Evolutionary conservation across 1,140 invertebrate species (phyloP), one percentile per base, ranked within the genome.

Genomic region (Ectropis grisescens): DNA sequence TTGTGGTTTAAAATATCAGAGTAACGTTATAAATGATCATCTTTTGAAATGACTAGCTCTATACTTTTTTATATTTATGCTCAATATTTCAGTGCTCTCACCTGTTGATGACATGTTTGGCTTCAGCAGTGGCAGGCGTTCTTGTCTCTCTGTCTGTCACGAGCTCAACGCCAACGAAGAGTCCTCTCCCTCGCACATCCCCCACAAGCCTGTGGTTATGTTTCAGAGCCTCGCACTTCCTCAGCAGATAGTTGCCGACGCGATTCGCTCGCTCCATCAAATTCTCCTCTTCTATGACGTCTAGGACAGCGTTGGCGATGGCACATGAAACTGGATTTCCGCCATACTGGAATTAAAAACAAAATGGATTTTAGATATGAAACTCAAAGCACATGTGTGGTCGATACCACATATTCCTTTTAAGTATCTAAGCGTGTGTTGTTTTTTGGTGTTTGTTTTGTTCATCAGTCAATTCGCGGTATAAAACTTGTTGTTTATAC

Each of bases 271-370:
- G 89, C 47, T 96, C 88, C 53, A 91, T 85, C 8, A 99, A 82
- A 29, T 88, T 87, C 67, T 99, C 96, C 27, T 93, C 88, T 58
- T 96, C 92, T 38, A 99, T 94, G 0, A 96, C 91, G 58, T 98
- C 93, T 64, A 99, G 88, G 2, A 99, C 97, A 6, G 96, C 95
- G 68, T 95, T 93, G 1, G 95, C 96, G 43, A 98, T 91, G 0
- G 97, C 95, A 72, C 96, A 98, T 0, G 96, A 97, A 0, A 99
- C 97, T 24, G 97, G 96, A 85, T 99, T 99, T 1, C 97, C 98
- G 2, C 97, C 97, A 70, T 96, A 98, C 93, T 96, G 74, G 13
- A 86, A 85, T 40, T n/a, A 58, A 45, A 47, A 31, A 36, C 29
- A 24, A 29, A 11, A 16, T 23, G 10, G 9, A 30, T 24, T 9